Base-by-base conservation (phyloP, 1,140 invertebrate genomes). In the Aphaenogaster floridana region DNA sequence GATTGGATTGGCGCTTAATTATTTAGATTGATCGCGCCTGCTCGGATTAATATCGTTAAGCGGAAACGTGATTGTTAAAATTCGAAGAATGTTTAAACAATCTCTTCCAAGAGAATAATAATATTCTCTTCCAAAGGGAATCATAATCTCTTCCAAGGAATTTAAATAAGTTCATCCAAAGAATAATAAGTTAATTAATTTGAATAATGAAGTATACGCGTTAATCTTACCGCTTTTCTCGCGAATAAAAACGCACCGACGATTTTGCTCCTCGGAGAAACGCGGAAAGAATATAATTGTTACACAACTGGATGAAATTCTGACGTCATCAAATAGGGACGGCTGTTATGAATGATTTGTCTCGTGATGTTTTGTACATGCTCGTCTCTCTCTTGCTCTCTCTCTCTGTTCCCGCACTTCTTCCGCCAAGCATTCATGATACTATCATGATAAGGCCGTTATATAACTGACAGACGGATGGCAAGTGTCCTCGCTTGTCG, bases 401-500 rank as follows among this genome's bases (percentile, higher is more conserved):
- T 69, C 63, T 54, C 21, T 52, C 78, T 17, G 36, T 69, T 54
- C 36, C 6, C 34, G 15, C 8, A 36, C 34, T 48, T 54, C 48
- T 36, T 80, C 48, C 78, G 48, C 21, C 15, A 42, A 42, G 13
- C 64, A 69, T 69, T 80, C 63, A 69, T 54, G n/a, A 69, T 69
- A 42, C 13, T 42, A 28, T 80, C 63, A 7, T 64, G 28, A 28
- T 69, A 52, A 52, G 64, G 48, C 15, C 78, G 34, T 80, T 80
- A 80, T 11, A 13, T 80, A 80, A 80, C 48, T 69, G 78, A 69
- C 63, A 68, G 63, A 80, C 64, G 36, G 59, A 48, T 36, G 76
- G 69, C 64, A 54, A 52, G 78, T 28, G 78, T 69, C 63, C 64
- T 42, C 66, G 15, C 63, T 28, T 52, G 57, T 34, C 39, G 57